Percentiles rank a stretch among this genome's conserved stretches.
phyloP scores from a whole-genome alignment of 2,888 invertebrate genomes.

The Muscina levida region DNA sequence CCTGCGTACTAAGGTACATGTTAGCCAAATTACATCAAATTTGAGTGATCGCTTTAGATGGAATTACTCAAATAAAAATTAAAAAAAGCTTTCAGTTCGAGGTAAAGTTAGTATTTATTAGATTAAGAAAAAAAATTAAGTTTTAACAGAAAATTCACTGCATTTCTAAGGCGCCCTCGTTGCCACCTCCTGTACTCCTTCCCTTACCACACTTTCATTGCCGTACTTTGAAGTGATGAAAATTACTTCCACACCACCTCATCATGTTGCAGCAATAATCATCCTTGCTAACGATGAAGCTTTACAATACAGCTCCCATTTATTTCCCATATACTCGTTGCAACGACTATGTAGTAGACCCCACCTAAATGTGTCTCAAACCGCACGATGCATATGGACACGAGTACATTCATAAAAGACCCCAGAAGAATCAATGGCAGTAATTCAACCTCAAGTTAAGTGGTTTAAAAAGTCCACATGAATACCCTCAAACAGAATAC shows the following conservation, averaged over 20 bases:
- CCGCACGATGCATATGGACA: background rate
- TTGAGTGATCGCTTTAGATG: no score
- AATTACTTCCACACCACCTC: background rate
- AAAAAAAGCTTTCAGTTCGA: no score
- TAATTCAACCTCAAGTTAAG: slow-evolving; percentile 61
- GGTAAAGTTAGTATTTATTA: no score
- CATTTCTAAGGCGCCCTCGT: no score
- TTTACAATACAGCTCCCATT: background rate
- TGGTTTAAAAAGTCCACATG: slow-evolving; percentile 33
- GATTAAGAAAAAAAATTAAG: no score
- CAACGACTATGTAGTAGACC: background rate
- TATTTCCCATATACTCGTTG: background rate
- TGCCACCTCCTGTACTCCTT: background rate
- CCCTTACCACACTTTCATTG: background rate
- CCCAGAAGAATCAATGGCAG: slow-evolving; percentile 3
- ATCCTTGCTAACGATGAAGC: background rate
- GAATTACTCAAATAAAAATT: no score
- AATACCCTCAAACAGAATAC: slow-evolving; percentile 26
- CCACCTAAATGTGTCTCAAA: slow-evolving; percentile 27
- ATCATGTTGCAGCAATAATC: background rate
- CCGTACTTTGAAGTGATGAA: slow-evolving; percentile 5
- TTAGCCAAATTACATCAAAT: no score
- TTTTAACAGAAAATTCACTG: no score
- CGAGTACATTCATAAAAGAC: background rate
- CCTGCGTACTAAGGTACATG: no score